These are phyloP conservation scores for Entosphenus tridentatus DNA, from an alignment of 2,113 vertebrate genomes.

Conservation along the genomic window DNA sequence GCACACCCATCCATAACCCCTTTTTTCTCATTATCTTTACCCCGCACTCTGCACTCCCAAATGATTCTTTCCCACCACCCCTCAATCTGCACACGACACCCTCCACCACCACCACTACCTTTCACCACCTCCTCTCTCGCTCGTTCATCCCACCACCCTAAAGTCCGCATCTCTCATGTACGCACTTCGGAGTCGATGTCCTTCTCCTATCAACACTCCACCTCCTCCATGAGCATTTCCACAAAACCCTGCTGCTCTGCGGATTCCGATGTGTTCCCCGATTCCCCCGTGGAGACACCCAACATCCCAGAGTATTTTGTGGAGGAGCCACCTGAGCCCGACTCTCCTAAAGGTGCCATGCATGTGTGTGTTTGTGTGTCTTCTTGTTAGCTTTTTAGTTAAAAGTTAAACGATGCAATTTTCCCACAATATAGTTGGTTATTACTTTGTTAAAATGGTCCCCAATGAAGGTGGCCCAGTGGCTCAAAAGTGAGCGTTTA, in stretches of 20 bases:
- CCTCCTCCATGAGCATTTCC: conserved; percentile 63
- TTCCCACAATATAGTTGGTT: too few relatives aligned
- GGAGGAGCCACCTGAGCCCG: not conserved
- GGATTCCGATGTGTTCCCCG: not conserved
- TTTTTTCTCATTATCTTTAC: too few relatives aligned
- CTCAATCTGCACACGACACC: too few relatives aligned
- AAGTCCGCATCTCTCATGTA: conserved; percentile 81
- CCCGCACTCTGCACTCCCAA: too few relatives aligned
- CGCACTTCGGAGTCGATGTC: conserved; percentile 79
- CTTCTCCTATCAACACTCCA: conserved; percentile 76
- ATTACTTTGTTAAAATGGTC: too few relatives aligned
- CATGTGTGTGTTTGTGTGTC: conserved; percentile 3
- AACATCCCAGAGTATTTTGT: not conserved
- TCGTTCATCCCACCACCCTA: not conserved
- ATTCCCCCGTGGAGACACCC: not conserved
- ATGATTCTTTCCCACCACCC: too few relatives aligned
- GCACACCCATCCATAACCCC: not conserved
- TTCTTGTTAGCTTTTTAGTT: not conserved
- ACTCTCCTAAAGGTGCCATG: not conserved
- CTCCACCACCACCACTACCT: too few relatives aligned
- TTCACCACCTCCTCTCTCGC: too few relatives aligned
- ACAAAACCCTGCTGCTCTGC: conserved; percentile 46
- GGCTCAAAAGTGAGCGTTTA: too few relatives aligned
- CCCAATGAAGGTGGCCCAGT: too few relatives aligned
- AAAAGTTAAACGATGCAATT: too few relatives aligned